Base-by-base conservation (phyloP, 2,888 invertebrate genomes). In the Harpalus rufipes region DNA sequence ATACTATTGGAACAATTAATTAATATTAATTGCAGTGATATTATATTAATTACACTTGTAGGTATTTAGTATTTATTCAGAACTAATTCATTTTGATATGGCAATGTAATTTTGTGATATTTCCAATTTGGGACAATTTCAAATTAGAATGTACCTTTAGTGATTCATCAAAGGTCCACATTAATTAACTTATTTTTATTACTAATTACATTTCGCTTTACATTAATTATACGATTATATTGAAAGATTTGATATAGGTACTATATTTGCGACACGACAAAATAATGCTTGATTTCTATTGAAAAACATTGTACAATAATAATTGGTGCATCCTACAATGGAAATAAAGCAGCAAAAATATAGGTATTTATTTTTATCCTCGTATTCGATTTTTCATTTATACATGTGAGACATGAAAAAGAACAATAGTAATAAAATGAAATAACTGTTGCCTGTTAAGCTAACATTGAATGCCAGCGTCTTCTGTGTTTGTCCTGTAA, bases 291-390 rank as follows among this genome's bases (percentile, higher is more conserved):
- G 5, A 6, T 32, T 32, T 32, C 32, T 32, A 32, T 32, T 32
- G 3, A 32, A 32, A 32, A 32, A 32, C 5, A 32, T 32, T 32
- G 1, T 32, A 59, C 51, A 21, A 16, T 74, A 74, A n/a, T n/a
- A 74, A 41, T 74, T 74, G 72, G 41, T 74, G 51, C 72, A 7
- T 44, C 41, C 44, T 44, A 18, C 44, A 74, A 74, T 74, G 6
- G 32, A 32, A 32, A 32, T 32, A 32, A 3, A 32, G 3, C 32
- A 32, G 32, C 6, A 32, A 32, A 32, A 32, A 4, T 32, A 32
- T 32, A 32, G 32, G 32, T 32, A 32, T 32, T 32, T 32, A 32
- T 32, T 32, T 32, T 32, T 32, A 25, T 25, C 25, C 32, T 32
- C 5, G 32, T 6, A 32, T 32, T 32, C 32, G 32, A 32, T 32